Base-by-base conservation (phyloP, 2,113 vertebrate species). In the Plestiodon gilberti region DNA sequence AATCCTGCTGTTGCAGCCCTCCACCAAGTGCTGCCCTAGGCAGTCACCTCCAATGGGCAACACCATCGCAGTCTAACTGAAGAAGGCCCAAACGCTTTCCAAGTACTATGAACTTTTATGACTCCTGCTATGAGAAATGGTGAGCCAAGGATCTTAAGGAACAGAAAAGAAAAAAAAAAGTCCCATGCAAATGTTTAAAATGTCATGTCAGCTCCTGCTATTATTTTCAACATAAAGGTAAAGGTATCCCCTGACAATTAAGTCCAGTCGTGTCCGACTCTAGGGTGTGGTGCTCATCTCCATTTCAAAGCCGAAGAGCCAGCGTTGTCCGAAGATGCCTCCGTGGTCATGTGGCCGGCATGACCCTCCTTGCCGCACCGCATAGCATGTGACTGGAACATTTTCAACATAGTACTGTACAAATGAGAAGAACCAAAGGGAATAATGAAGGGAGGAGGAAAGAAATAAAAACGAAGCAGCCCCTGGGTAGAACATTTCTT, bases 121-220 rank as follows among this genome's bases (percentile, higher is more conserved):
- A 89, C 25, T 40, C 61, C 89, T 85, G 81, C 70, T 70, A 82
- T 78, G 0, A 59, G 62, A 89, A 65, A 17, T 52, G 6, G 22
- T 65, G 30, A 89, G 78, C 69, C 52, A 62, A 52, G 28, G 84
- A 76, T 87, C 3, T 76, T 78, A 1, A 52, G 11, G 69, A 10
- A 70, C 18, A 20, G 67, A 13, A 22, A 70, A 3, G 1, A 7
- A 7, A 25, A 0, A 7, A 7, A 25, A 0, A 23, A 4, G 5
- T 25, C 2, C 57, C 88, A 43, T 55, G 71, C 83, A 90, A 86
- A 89, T 43, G 25, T 55, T 4, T 1, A 38, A 10, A 57, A 67
- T 81, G 61, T 85, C 90, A 71, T 57, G 18, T 79, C 75, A 85
- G 22, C n/a, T 11, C 2, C 10, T 28, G 11, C 43, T 52, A 65